A percentile compares a stretch with the other conserved stretches of the same genome.
Conservation (phyloP, 2,888 invertebrate species). For the Eremobia ochroleuca region DNA sequence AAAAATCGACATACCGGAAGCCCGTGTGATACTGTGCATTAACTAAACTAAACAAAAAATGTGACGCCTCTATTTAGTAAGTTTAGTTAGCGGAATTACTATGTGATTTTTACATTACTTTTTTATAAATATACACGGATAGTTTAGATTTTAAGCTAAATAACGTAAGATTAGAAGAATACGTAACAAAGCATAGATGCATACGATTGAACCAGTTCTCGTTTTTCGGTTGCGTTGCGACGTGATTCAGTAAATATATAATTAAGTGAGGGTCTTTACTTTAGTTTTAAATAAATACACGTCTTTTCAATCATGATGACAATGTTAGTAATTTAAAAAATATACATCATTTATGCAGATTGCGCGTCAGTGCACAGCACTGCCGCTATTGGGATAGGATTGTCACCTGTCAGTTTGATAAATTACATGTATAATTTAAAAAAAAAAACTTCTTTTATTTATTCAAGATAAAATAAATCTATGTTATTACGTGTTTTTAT, state of each 20-base stretch:
- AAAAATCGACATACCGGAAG: conserved; percentile 69
- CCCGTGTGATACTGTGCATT: conserved; percentile 86
- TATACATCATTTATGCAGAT: neutral
- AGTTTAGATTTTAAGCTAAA: conserved; percentile 75
- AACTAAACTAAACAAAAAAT: conserved; percentile 75
- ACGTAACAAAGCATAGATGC: conserved; percentile 67
- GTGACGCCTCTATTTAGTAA: conserved; percentile 78
- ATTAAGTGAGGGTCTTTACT: conserved; percentile 25
- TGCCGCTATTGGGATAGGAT: conserved; percentile 36
- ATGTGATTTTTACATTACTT: conserved; percentile 87
- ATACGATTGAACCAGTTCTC: conserved; percentile 61
- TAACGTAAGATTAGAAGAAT: conserved; percentile 68
- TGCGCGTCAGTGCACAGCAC: conserved; percentile 29
- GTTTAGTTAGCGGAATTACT: conserved; percentile 88
- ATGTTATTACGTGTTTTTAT: conserved; percentile 68
- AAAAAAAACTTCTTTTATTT: conserved; percentile 63
- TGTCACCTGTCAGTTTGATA: conserved; percentile 31
- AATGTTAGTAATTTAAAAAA: neutral
- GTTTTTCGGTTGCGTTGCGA: conserved; percentile 31
- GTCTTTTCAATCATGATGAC: neutral
- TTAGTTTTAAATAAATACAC: conserved; percentile 7
- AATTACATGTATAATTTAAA: conserved; percentile 36
- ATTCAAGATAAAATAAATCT: conserved; percentile 62
- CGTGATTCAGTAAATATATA: conserved; percentile 51
- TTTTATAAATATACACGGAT: conserved; percentile 80